A percentile compares a stretch with the other conserved stretches of the same genome.
Evolutionary conservation across 2,797 vertebrate species (phyloP).

Genomic region (Scarus forsteni): DNA sequence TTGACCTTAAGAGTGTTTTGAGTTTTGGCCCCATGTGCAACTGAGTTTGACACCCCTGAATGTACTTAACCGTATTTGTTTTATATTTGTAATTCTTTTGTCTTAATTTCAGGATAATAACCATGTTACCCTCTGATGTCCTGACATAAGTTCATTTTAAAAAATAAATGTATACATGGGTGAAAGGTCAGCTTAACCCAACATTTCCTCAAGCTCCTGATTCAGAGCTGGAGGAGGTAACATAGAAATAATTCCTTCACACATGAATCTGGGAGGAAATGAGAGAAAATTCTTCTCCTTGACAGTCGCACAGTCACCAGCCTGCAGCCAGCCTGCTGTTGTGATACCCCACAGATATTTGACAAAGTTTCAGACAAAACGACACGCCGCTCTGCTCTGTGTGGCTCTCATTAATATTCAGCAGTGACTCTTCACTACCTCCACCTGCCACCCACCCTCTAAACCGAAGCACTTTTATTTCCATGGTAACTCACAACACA

Average conservation of each 20-base stretch:
- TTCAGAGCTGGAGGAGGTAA: neutral
- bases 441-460: conserved; percentile 44
- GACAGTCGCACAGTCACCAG: conserved; percentile 9
- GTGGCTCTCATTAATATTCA: conserved; percentile 64
- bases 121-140: too few relatives aligned
- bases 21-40: too few relatives aligned
- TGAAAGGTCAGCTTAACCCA: too few relatives aligned
- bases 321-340: conserved; percentile 29
- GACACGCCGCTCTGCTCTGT: conserved; percentile 25
- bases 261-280: conserved; percentile 35
- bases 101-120: too few relatives aligned
- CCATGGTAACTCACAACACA: conserved; percentile 51
- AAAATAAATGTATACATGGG: too few relatives aligned
- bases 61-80: too few relatives aligned
- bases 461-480: conserved; percentile 45
- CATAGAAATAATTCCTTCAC: conserved; percentile 25
- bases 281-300: conserved; percentile 16
- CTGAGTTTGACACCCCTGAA: too few relatives aligned
- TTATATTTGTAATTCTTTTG: too few relatives aligned
- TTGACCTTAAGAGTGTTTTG: too few relatives aligned
- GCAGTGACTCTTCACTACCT: conserved; percentile 26
- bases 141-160: too few relatives aligned
- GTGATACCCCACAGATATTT: conserved; percentile 52
- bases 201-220: neutral
- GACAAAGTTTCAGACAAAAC: conserved; percentile 50